Base-by-base conservation (phyloP, 2,797 vertebrate genomes). In the Neostethus bicornis region DNA sequence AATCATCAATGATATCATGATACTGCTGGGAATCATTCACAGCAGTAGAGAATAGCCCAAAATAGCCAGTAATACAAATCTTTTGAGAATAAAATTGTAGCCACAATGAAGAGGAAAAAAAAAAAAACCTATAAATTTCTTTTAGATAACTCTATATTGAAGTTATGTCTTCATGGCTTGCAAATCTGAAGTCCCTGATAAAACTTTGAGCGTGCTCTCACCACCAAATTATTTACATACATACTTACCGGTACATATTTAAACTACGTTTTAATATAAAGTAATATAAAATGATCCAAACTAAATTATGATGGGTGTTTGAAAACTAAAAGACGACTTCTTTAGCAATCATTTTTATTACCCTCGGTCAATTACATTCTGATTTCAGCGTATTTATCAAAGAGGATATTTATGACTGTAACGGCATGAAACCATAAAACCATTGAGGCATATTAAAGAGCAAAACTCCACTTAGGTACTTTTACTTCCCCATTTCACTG, bases 11-110 rank as follows among this genome's bases (percentile, higher is more conserved):
- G n/a, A n/a, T n/a, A n/a, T n/a, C n/a, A n/a, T n/a, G n/a, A n/a
- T n/a, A 55, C 57, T 79, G 77, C 80, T 51, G 16, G 65, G 81
- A 79, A 87, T 82, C 75, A 70, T 75, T 66, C 70, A 63, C 52
- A 24, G 58, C 71, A 77, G 83, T 80, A 79, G 74, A 73, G 70
- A 80, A 84, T 42, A 53, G 66, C 75, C 79, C 57, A 74, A 87
- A 88, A 88, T 86, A 90, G 85, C 73, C 23, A 16, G 17, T 63
- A 69, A 77, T 60, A 75, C 48, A 56, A 62, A 77, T 80, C 80
- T 61, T 70, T 75, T 82, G 79, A 79, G 80, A 87, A 73, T 50
- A 75, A 58, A 61, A 75, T 77, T 66, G 68, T 63, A 66, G 60
- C 56, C 75, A 70, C 37, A 56, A 74, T 37, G 24, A 63, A 63